A percentile compares a stretch with the other conserved stretches of the same genome.
phyloP scores from a whole-genome alignment of 2,797 vertebrate genomes.

The Synaphobranchus kaupii region DNA sequence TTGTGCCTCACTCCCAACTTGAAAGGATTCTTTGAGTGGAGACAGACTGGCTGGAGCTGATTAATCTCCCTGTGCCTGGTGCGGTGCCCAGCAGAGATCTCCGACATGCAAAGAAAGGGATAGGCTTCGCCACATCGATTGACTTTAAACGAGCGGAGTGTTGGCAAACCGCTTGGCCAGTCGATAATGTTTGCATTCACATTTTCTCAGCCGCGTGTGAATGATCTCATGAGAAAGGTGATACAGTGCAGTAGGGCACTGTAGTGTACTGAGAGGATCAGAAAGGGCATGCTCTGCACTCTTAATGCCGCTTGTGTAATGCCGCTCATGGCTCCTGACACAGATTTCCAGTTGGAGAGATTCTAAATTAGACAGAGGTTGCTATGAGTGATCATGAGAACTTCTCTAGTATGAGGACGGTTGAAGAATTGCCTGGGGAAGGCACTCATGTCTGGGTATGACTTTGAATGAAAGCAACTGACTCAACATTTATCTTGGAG shows the following conservation, averaged over 20 bases:
- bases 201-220: neutral
- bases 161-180: constrained; percentile 6
- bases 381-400: neutral
- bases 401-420: neutral
- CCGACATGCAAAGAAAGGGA: constrained; percentile 22
- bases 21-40: constrained; percentile 45
- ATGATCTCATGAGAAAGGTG: constrained; percentile 4
- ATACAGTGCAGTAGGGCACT: neutral
- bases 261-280: no score
- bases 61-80: constrained; percentile 34
- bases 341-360: neutral
- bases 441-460: neutral
- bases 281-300: no score
- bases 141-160: constrained; percentile 3
- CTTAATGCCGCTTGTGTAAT: neutral
- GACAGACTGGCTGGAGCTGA: constrained; percentile 41
- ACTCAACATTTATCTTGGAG: neutral
- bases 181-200: constrained; percentile 9
- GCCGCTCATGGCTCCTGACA: neutral
- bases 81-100: constrained; percentile 31
- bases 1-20: constrained; percentile 36
- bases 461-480: neutral
- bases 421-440: neutral
- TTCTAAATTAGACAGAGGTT: neutral
- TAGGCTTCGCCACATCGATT: neutral